phyloP scores from a whole-genome alignment of 2,797 vertebrate genomes.

The Melopsittacus undulatus region DNA sequence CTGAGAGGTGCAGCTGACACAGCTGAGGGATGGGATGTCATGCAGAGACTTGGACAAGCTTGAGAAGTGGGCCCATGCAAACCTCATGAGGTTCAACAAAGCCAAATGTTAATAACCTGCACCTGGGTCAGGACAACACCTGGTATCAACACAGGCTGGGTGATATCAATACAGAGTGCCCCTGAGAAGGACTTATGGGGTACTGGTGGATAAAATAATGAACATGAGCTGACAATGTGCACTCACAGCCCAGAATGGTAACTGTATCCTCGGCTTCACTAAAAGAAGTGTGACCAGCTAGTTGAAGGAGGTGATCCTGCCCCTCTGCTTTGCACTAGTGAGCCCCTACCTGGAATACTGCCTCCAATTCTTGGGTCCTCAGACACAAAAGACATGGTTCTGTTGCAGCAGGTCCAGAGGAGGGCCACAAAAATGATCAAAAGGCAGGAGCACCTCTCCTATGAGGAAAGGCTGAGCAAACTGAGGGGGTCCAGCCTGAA shows the following conservation, averaged over 20 bases:
- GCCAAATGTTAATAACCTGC: background rate
- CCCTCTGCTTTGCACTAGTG: background rate
- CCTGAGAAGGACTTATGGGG: background rate
- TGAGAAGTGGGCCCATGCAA: background rate
- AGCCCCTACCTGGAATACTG: background rate
- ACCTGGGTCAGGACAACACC: background rate
- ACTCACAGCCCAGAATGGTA: background rate
- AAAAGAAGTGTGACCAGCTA: background rate
- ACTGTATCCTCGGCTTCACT: accelerated
- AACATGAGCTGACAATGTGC: background rate
- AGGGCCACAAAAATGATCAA: background rate
- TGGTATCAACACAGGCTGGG: background rate
- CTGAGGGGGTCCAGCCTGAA: background rate
- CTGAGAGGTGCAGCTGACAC: background rate
- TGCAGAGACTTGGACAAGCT: background rate
- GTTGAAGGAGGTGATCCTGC: background rate
- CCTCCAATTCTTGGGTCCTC: background rate
- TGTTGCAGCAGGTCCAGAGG: background rate
- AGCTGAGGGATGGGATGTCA: background rate
- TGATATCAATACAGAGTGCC: background rate
- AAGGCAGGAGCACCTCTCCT: background rate
- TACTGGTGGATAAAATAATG: background rate
- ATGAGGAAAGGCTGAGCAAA: background rate
- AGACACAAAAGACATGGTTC: accelerated
- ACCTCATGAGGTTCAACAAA: background rate